Evolutionary conservation across 2,113 vertebrate species (phyloP).

Genomic region (Sander vitreus): DNA sequence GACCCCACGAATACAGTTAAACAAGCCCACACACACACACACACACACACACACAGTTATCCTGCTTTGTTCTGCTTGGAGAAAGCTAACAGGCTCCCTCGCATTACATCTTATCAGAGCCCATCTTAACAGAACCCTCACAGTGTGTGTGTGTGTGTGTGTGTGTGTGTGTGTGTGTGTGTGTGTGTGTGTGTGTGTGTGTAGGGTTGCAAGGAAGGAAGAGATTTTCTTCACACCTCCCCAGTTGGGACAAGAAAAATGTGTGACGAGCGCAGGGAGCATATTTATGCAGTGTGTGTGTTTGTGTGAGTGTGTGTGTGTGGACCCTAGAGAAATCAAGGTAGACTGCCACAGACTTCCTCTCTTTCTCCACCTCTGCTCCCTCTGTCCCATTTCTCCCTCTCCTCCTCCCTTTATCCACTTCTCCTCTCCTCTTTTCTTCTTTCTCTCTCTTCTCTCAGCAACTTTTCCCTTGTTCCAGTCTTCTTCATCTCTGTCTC

Average conservation of each 20-base stretch:
- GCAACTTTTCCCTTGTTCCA: not conserved
- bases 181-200: constrained; percentile 19
- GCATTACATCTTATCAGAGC: constrained; percentile 51
- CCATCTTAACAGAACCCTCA: constrained; percentile 32
- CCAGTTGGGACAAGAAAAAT: constrained; percentile 47
- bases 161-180: constrained; percentile 18
- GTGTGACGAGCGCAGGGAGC: constrained; percentile 2
- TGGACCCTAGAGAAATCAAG: constrained; percentile 52
- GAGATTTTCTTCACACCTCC: constrained; percentile 62
- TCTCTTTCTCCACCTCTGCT: constrained; percentile 32
- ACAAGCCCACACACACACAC: not conserved
- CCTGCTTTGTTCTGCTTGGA: constrained; percentile 30
- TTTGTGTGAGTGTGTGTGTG: not conserved
- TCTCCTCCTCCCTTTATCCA: not conserved
- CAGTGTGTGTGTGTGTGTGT: not conserved
- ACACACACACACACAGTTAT: constrained; percentile 3
- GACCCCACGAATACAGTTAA: too few species aligned
- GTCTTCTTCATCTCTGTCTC: not conserved
- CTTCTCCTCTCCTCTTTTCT: not conserved
- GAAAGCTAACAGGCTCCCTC: constrained; percentile 32
- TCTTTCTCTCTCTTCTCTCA: not conserved
- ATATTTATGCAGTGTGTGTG: not conserved
- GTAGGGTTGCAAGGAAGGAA: constrained; percentile 42
- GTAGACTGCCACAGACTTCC: constrained; percentile 52
- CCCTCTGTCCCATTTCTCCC: constrained; percentile 4